These are phyloP conservation scores for Semnopithecus entellus DNA, from an alignment of 2,113 vertebrate genomes.

Conservation along the genomic window DNA sequence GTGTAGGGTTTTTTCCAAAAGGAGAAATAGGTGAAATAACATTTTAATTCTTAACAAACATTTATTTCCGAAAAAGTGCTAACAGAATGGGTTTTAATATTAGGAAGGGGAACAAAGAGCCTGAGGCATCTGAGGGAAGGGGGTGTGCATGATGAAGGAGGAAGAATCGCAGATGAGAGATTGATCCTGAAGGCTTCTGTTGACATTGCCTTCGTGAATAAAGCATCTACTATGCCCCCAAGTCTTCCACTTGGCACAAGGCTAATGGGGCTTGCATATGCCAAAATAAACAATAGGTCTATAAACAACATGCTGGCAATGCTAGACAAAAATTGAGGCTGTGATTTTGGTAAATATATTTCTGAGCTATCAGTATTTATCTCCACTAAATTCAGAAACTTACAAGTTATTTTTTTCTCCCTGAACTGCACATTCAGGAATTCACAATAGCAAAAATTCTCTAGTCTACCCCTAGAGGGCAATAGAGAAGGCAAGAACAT, in stretches of 20 bases:
- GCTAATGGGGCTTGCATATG: background rate
- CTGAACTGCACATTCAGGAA: background rate
- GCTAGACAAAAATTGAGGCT: background rate
- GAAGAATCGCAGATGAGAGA: background rate
- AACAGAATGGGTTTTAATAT: background rate
- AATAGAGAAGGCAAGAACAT: conserved; percentile 46
- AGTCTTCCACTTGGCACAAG: background rate
- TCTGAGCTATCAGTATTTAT: background rate
- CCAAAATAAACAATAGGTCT: conserved; percentile 32
- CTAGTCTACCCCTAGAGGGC: conserved; percentile 61
- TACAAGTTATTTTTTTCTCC: background rate
- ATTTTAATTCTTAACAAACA: background rate
- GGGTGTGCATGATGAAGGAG: background rate
- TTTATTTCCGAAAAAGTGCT: conserved; percentile 5
- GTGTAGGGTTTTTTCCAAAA: background rate
- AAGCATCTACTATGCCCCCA: background rate
- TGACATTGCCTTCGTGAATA: background rate
- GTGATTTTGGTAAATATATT: background rate
- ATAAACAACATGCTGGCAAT: background rate
- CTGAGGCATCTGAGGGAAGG: background rate
- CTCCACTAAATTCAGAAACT: conserved; percentile 26
- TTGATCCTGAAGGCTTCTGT: background rate
- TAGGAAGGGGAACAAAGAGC: background rate
- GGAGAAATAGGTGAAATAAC: conserved; percentile 13
- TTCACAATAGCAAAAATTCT: background rate